Evolutionary conservation across 2,888 invertebrate species (phyloP).

Genomic region (Drosophila niveifrons): DNA sequence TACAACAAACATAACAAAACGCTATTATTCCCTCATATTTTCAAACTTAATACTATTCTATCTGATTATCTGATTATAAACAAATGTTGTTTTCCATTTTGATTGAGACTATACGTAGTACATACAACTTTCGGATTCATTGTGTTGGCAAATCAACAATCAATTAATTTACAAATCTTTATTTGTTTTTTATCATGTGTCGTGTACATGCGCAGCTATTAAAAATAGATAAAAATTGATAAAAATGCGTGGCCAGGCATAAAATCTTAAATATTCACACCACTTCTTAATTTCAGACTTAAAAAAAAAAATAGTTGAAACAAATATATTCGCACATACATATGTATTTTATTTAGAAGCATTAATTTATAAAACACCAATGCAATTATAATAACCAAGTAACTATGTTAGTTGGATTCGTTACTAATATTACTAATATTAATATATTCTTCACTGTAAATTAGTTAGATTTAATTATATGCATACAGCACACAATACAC

Average conservation of each 20-base stretch:
- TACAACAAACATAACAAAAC: slow-evolving; percentile 50
- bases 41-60: slow-evolving; percentile 27
- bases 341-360: slow-evolving; percentile 17
- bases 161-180: slow-evolving; percentile 26
- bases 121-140: slow-evolving; percentile 39
- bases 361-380: slow-evolving; percentile 14
- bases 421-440: slow-evolving; percentile 25
- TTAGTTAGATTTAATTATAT: slow-evolving; percentile 22
- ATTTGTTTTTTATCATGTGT: slow-evolving; percentile 46
- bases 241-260: slow-evolving; percentile 86
- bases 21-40: slow-evolving; percentile 25
- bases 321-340: slow-evolving; percentile 46
- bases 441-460: slow-evolving; percentile 30
- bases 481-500: slow-evolving; percentile 33
- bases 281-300: slow-evolving; percentile 54
- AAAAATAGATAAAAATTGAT: slow-evolving; percentile 42
- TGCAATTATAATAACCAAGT: slow-evolving; percentile 33
- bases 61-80: slow-evolving; percentile 18
- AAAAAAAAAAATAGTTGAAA: slow-evolving; percentile 33
- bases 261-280: slow-evolving; percentile 63
- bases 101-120: slow-evolving; percentile 51
- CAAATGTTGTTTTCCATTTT: slow-evolving; percentile 15
- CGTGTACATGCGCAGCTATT: slow-evolving; percentile 35
- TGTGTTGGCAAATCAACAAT: slow-evolving; percentile 33
- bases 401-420: slow-evolving; percentile 40